phyloP scores from a whole-genome alignment of 2,797 vertebrate genomes.

The Masticophis lateralis region DNA sequence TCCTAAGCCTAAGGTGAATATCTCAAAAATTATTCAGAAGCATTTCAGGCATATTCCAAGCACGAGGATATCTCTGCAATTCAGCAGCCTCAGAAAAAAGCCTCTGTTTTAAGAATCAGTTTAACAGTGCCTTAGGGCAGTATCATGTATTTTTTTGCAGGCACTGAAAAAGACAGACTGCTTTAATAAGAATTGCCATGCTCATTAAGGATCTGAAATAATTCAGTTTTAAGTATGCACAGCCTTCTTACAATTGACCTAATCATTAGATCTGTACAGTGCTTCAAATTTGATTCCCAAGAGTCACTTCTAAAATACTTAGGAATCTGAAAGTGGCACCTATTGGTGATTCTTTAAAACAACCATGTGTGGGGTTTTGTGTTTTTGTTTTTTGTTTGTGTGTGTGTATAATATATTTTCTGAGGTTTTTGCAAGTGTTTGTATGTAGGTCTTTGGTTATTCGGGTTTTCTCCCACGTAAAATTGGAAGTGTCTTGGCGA shows the following conservation, averaged over 20 bases:
- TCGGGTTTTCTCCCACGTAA: too few relatives aligned
- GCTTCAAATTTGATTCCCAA: background rate
- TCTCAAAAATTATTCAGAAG: background rate
- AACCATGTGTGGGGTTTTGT: background rate
- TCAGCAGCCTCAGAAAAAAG: background rate
- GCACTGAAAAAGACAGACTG: background rate
- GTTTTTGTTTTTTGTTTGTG: too few relatives aligned
- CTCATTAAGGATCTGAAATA: background rate
- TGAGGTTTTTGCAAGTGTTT: too few relatives aligned
- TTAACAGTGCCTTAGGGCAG: background rate
- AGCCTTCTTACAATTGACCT: constrained; percentile 16
- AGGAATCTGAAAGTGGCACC: background rate
- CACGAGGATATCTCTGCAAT: background rate
- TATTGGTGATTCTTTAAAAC: background rate
- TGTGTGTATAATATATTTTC: too few relatives aligned
- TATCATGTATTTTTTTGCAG: background rate
- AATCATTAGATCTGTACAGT: constrained; percentile 2
- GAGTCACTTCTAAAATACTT: background rate
- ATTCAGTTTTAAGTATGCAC: background rate
- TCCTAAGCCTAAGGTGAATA: background rate
- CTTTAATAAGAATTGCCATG: background rate
- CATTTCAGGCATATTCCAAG: background rate
- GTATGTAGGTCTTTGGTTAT: too few relatives aligned
- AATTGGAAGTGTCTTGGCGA: too few relatives aligned
- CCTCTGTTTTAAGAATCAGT: background rate